Base-by-base conservation (phyloP, 2,888 invertebrate species). In the Caenorhabditis sulstoni region DNA sequence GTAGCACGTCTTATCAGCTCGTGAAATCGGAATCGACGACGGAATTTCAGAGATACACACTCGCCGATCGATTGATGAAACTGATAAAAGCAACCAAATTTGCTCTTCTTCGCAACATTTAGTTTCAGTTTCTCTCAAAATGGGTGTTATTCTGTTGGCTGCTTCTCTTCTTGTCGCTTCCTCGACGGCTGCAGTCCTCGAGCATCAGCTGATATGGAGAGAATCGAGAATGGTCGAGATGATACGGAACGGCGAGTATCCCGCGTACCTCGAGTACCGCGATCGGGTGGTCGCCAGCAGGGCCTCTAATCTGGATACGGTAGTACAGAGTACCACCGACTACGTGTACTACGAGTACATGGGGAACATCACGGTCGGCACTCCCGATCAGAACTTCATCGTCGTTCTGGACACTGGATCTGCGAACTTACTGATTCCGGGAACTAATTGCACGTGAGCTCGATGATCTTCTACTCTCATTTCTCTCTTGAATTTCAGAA, bases 331-430 rank as follows among this genome's bases (percentile, higher is more conserved):
- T 22, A 29, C 65, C 18, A 79, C 73, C 3, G 74, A 79, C 41
- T 74, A 79, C 55, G 64, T 79, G 11, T 79, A 83, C 41, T 78
- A 80, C 22, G 83, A 83, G 57, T 83, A 83, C 57, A 80, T 81
- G 59, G 83, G 80, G 3, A 84, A 81, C 47, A 74, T 82, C 44
- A 81, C 81, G 0, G 57, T 84, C 8, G 84, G 84, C n/a, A 82
- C 80, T 0, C 80, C 80, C 3, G 74, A 79, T 44, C 84, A 84
- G 23, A 66, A 73, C n/a, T 84, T 84, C 35, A 71, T 79, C 44
- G 80, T 84, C 8, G 78, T 81, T 22, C 45, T 81, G 45, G 84
- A 84, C 41, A 84, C 84, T 7, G 81, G 81, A 18, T 81, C 81
- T 4, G 75, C 81, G 9, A 81, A 82, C 23, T 39, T 84, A 9